Conservation (phyloP, 2,797 vertebrate genomes). For the Meda fulgida region DNA sequence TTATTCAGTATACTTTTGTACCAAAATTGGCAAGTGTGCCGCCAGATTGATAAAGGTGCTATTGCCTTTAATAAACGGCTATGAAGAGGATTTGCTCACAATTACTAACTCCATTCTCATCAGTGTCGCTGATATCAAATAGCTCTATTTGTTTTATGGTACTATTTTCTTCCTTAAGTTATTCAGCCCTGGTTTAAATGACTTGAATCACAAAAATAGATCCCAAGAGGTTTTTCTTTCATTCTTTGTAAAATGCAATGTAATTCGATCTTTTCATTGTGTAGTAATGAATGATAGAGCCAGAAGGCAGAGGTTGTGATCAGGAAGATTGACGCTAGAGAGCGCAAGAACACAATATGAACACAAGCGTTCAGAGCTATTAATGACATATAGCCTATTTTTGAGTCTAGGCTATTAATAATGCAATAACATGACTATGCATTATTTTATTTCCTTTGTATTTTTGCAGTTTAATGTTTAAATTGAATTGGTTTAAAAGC, state of each 20-base stretch:
- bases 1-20: background rate
- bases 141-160: background rate
- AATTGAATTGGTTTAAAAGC: background rate
- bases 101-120: background rate
- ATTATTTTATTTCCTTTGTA: background rate
- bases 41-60: background rate
- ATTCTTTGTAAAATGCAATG: background rate
- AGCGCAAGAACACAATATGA: background rate
- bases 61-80: background rate
- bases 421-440: background rate
- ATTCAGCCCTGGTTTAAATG: background rate
- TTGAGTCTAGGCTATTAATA: background rate
- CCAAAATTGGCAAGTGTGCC: background rate
- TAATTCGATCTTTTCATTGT: background rate
- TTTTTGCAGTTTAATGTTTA: background rate
- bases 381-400: background rate
- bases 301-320: background rate
- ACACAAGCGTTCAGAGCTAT: background rate
- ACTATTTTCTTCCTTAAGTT: background rate
- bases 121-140: background rate
- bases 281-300: too few relatives aligned
- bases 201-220: background rate
- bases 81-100: background rate
- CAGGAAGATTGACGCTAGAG: conserved; percentile 3
- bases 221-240: background rate